Evolutionary conservation across 2,888 invertebrate species (phyloP).

Genomic region (Colostygia pectinataria): DNA sequence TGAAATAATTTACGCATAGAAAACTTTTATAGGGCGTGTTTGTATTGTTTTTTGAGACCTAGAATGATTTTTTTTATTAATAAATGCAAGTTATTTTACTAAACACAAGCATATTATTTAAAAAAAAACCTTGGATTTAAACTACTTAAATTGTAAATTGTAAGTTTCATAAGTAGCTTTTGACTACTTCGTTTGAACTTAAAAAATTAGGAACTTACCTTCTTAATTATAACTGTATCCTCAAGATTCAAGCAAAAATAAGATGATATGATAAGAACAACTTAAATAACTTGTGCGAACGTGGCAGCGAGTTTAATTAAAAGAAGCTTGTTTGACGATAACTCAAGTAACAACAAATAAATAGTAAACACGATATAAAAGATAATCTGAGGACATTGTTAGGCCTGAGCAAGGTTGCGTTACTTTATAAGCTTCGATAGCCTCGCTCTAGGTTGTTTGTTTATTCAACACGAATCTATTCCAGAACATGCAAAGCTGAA

Average conservation of each 20-base stretch:
- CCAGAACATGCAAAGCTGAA: constrained; percentile 12
- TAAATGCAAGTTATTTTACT: too few species aligned
- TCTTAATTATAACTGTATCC: too few species aligned
- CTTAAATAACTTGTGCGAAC: constrained; percentile 8
- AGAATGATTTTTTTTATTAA: too few species aligned
- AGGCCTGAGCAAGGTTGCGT: constrained; percentile 11
- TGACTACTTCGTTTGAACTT: too few species aligned
- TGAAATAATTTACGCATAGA: constrained; percentile 13
- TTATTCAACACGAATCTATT: constrained; percentile 21
- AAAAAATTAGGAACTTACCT: too few species aligned
- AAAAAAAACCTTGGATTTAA: too few species aligned
- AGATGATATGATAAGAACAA: constrained; percentile 1
- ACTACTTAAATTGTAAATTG: too few species aligned
- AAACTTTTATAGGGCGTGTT: not conserved
- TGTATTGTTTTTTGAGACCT: not conserved
- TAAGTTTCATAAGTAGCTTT: too few species aligned
- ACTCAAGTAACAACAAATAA: constrained; percentile 14
- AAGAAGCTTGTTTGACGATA: constrained; percentile 18
- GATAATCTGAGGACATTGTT: constrained; percentile 23
- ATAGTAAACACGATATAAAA: constrained; percentile 20
- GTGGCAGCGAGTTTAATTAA: constrained; percentile 19
- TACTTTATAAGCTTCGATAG: constrained; percentile 5
- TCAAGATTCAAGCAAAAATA: not conserved
- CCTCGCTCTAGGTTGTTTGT: constrained; percentile 12
- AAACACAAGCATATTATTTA: too few species aligned